These are phyloP conservation scores for Pangasius djambal DNA, from an alignment of 2,797 vertebrate genomes.

Conservation along the genomic window DNA sequence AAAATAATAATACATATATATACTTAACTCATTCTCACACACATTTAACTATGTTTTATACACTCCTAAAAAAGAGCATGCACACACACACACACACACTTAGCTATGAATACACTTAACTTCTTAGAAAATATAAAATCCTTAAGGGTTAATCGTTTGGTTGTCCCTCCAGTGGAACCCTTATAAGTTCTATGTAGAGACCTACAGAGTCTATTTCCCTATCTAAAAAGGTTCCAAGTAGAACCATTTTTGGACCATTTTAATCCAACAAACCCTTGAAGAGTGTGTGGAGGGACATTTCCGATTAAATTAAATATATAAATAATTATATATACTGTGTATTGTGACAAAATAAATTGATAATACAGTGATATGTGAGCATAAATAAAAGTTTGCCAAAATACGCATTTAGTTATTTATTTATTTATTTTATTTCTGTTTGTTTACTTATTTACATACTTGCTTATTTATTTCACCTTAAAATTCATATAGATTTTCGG, in stretches of 20 bases:
- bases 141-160: not conserved
- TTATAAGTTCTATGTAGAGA: not conserved
- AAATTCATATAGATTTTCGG: not conserved
- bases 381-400: too few relatives aligned
- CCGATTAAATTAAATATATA: too few relatives aligned
- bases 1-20: not conserved
- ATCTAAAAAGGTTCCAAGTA: not conserved
- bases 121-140: not conserved
- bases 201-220: too few relatives aligned
- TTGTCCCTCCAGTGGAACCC: not conserved
- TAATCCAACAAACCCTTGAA: too few relatives aligned
- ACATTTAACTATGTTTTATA: not conserved
- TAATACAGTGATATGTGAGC: too few relatives aligned
- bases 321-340: too few relatives aligned
- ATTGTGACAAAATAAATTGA: too few relatives aligned
- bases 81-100: not conserved
- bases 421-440: too few relatives aligned
- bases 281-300: too few relatives aligned
- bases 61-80: not conserved
- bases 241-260: not conserved
- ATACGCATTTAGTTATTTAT: too few relatives aligned
- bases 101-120: not conserved
- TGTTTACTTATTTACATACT: too few relatives aligned
- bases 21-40: not conserved
- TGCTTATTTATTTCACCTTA: not conserved